Evolutionary conservation across 2,888 invertebrate species (phyloP), one percentile per base, ranked within the genome.

Genomic region (Gisinianus flammeolus): DNA sequence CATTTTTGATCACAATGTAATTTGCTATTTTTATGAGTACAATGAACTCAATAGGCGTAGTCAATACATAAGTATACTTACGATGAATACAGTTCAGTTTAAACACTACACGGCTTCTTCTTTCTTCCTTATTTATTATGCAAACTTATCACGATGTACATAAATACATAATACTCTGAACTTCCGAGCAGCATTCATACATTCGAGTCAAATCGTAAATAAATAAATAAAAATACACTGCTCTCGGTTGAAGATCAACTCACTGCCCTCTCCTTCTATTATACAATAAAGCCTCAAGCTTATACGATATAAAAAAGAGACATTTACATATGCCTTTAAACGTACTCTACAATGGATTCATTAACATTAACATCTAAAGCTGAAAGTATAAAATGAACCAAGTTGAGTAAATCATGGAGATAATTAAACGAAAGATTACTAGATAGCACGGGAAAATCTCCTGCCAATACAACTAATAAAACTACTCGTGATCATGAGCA

Each of bases 11-110:
- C 62, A 62, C 16, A 62, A 62, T 26, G 28, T 26, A 62, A 62
- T 62, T 62, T 62, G 28, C 62, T 62, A 62, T 62, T 70, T 70
- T 70, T 70, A 70, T 70, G 70, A 70, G 70, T 70, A 70, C 70
- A 70, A 70, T 70, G 70, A 70, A 24, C 70, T 70, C 26, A 12
- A 24, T n/a, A 62, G 62, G 62, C 28, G 62, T 62, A 62, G 62
- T 26, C 19, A 54, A 54, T 54, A n/a, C 54, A 26, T 24, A 10
- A 28, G 26, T 28, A 22, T 22, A 62, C 58, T 22, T 6, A 28
- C 26, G n/a, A 62, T 62, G 24, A 58, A 19, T 28, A 26, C 62
- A 62, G 62, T 62, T 5, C 5, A 62, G 16, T 62, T 26, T 26
- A 26, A 26, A 62, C 62, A 62, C 22, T 26, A 26, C 28, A 24